Evolutionary conservation across 2,797 vertebrate genomes (phyloP), one percentile per base, ranked within the genome.

Genomic region (Danio choprae): DNA sequence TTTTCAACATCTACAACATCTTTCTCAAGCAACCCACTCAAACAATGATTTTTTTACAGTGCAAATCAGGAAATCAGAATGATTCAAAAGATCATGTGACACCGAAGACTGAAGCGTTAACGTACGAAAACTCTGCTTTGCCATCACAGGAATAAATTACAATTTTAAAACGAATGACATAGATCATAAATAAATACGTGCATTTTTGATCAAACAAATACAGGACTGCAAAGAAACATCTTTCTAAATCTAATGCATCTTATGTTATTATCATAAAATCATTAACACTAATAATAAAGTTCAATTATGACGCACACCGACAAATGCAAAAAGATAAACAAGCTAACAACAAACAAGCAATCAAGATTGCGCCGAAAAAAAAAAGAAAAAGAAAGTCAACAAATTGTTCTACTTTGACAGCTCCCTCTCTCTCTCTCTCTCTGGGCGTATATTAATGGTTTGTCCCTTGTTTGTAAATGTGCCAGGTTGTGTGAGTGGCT

Each of bases 401-500:
- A 79, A 79, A 70, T 51, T 41, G 55, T 60, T 44, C 43, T 38
- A 69, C 64, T 78, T 50, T 81, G 72, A 48, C 58, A 72, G 69
- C 67, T 41, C 7, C 36, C 81, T 81, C 83, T 63, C 62, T 15
- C 82, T 74, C 85, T 76, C 71, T 72, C 68, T 62, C 76, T 75
- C 76, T 79, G 84, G 88, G 87, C 87, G 88, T 87, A 94, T 92
- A 93, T 93, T 92, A 94, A 94, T 93, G 93, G 92, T 91, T 92
- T 81, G 89, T 91, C 91, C 89, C 91, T 93, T 94, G 93, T 94
- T 94, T 94, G 93, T 94, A 93, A 93, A 94, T 88, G 93, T 92
- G 94, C 92, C 93, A 94, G 92, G 89, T 92, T 92, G 90, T 86
- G 91, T 89, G 91, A 91, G 87, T 90, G 90, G 89, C 92, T 91